These are phyloP conservation scores for Ips typographus DNA, from an alignment of 1,140 invertebrate species.

Conservation along the genomic window DNA sequence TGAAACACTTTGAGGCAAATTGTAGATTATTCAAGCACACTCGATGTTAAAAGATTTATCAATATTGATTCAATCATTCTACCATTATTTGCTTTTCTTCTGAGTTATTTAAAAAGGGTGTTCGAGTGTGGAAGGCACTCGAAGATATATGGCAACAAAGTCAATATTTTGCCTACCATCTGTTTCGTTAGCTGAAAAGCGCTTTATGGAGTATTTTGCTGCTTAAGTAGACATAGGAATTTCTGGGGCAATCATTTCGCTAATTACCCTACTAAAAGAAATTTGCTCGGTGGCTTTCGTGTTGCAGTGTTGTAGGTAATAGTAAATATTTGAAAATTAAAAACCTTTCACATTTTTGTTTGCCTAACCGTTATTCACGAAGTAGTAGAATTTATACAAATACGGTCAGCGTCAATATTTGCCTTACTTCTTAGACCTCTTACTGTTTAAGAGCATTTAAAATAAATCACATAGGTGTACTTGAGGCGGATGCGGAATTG, in stretches of 20 bases:
- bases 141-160: too few relatives aligned
- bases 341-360: slow-evolving; percentile 27
- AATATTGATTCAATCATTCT: slow-evolving; percentile 1
- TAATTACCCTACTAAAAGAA: slow-evolving; percentile 2
- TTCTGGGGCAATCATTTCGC: slow-evolving; percentile 4
- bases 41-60: background rate
- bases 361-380: slow-evolving; percentile 24
- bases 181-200: too few relatives aligned
- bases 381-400: slow-evolving; percentile 24
- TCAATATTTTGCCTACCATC: too few relatives aligned
- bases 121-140: too few relatives aligned
- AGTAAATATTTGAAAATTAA: slow-evolving; percentile 27
- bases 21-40: background rate
- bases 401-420: slow-evolving; percentile 18
- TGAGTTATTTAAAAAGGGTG: background rate
- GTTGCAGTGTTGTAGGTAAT: slow-evolving; percentile 4
- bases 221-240: too few relatives aligned
- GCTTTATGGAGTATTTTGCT: too few relatives aligned
- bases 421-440: slow-evolving; percentile 14
- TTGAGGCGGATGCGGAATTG: background rate
- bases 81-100: background rate
- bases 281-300: background rate
- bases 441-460: slow-evolving; percentile 22
- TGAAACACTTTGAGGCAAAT: background rate
- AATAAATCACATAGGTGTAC: slow-evolving; percentile 12